Evolutionary conservation across 1,140 invertebrate species (phyloP).

Genomic region (Acyrthosiphon pisum): DNA sequence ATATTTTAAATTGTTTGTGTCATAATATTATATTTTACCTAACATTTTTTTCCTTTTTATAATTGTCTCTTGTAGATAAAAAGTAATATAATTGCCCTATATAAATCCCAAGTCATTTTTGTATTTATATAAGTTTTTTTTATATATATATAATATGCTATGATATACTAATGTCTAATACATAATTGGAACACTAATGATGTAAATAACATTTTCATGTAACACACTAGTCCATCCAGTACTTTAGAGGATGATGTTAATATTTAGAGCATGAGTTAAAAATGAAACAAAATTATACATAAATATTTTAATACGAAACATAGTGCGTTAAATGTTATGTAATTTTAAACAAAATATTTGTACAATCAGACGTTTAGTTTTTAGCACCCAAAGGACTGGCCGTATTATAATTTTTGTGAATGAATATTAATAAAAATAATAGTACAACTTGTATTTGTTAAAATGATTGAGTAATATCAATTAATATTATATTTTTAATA

Average conservation of each 20-base stretch:
- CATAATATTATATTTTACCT: constrained; percentile 54
- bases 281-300: constrained; percentile 46
- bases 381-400: constrained; percentile 54
- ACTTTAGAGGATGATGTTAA: constrained; percentile 50
- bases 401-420: constrained; percentile 55
- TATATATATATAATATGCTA: constrained; percentile 49
- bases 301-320: constrained; percentile 46
- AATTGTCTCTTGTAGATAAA: constrained; percentile 54
- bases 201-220: constrained; percentile 52
- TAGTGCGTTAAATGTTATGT: constrained; percentile 52
- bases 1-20: constrained; percentile 53
- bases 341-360: constrained; percentile 56
- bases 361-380: constrained; percentile 56
- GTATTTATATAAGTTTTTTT: constrained; percentile 55
- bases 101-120: constrained; percentile 56
- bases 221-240: constrained; percentile 56
- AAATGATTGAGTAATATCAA: constrained; percentile 48
- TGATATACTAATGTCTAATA: constrained; percentile 53
- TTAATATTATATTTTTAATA: constrained; percentile 53
- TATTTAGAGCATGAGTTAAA: constrained; percentile 48
- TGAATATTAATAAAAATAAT: constrained; percentile 57
- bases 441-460: constrained; percentile 53
- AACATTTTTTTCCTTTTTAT: constrained; percentile 52
- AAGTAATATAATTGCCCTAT: constrained; percentile 42
- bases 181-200: constrained; percentile 48